Evolutionary conservation across 1,140 invertebrate species (phyloP), one percentile per base, ranked within the genome.

Genomic region (Lamellibrachia luymesi): DNA sequence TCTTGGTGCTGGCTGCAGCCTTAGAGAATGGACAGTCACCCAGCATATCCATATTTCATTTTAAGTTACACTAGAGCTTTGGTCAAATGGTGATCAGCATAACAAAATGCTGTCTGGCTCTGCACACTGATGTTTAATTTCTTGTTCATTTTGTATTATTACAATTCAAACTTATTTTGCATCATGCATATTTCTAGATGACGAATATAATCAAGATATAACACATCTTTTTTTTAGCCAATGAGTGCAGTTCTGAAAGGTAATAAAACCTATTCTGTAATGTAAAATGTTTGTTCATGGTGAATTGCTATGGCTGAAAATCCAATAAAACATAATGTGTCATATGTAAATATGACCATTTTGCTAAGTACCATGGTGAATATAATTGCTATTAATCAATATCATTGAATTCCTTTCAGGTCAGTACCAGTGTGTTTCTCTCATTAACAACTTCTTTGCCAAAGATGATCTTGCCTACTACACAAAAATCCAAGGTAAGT

Each of bases 381-480:
- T 56, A 56, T 7, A 4, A 22, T 80, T 80, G 64, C 4, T 80
- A 80, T 56, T 6, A 56, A 56, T 56, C 52, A 56, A 6, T 56
- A 22, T 80, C 8, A 80, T 22, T 80, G 13, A 38, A 80, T 80
- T 80, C 8, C 64, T 94, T 95, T 38, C 94, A 97, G 97, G 98
- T 10, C 98, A 99, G 96, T 98, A 99, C 94, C 97, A 98, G 94
- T 98, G 98, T 95, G 99, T 99, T 0, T 97, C 98, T 25, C 97
- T 98, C 0, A 99, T 99, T 91, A 99, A 99, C 95, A 99, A 99
- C 96, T 99, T 98, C 96, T 97, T 99, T 94, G 97, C 98, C 56
- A 97, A 97, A 94, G 97, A 97, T 94, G 98, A 98, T 94, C 97
- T 99, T 52, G 98, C 98, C 95, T 98, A 98, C 95, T 99, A 98